Evolutionary conservation across 2,888 invertebrate genomes (phyloP).

Genomic region (Apotomis capreana): DNA sequence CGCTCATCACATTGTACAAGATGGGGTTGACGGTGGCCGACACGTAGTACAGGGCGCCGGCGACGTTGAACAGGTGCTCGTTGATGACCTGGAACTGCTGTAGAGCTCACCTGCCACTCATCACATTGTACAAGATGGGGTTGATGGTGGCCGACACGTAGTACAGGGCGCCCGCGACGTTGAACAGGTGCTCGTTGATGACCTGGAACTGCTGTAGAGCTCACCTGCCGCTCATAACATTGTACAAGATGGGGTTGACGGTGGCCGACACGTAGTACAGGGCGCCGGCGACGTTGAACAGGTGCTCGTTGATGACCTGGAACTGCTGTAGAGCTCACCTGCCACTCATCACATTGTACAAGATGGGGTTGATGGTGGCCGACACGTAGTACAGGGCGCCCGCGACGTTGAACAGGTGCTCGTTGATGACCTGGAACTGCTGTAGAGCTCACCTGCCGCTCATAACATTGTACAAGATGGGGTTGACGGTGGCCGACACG

Average conservation of each 20-base stretch:
- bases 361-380: slow-evolving; percentile 93
- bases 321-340: slow-evolving; percentile 56
- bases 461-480: slow-evolving; percentile 94
- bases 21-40: too few species aligned
- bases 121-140: slow-evolving; percentile 93
- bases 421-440: slow-evolving; percentile 52
- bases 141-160: slow-evolving; percentile 94
- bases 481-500: slow-evolving; percentile 93
- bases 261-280: slow-evolving; percentile 94
- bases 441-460: slow-evolving; percentile 68
- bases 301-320: slow-evolving; percentile 79
- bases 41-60: too few species aligned
- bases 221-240: slow-evolving; percentile 87
- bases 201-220: slow-evolving; percentile 15
- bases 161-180: too few species aligned
- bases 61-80: too few species aligned
- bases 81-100: too few species aligned
- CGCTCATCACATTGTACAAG: too few species aligned
- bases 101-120: slow-evolving; percentile 81
- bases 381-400: slow-evolving; percentile 93
- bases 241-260: slow-evolving; percentile 93
- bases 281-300: slow-evolving; percentile 91
- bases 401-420: slow-evolving; percentile 91
- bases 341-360: slow-evolving; percentile 92
- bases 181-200: too few species aligned